A percentile compares a stretch with the other conserved stretches of the same genome.
Conservation (phyloP, 2,797 vertebrate genomes). For the Siniperca undulata region DNA sequence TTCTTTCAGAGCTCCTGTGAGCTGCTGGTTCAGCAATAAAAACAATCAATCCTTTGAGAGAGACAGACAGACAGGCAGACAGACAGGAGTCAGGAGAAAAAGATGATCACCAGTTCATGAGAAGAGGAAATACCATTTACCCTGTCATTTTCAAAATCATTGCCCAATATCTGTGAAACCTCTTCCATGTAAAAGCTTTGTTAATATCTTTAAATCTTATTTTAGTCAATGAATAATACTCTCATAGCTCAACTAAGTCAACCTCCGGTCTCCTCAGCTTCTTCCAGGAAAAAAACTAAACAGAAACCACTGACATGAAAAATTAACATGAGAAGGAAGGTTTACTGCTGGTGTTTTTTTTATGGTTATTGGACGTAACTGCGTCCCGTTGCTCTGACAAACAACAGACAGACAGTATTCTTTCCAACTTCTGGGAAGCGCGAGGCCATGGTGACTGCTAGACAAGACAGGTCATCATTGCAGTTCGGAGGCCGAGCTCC, state of each 20-base stretch:
- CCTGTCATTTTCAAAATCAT: slow-evolving; percentile 32
- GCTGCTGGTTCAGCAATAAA: slow-evolving; percentile 79
- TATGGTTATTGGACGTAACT: slow-evolving; percentile 30
- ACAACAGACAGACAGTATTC: slow-evolving; percentile 27
- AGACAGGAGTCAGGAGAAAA: slow-evolving; percentile 34
- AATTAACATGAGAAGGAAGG: slow-evolving; percentile 34
- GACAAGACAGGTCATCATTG: slow-evolving; percentile 54
- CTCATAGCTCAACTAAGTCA: slow-evolving; percentile 15
- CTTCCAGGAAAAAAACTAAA: slow-evolving; percentile 16
- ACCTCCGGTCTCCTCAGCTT: slow-evolving; percentile 6
- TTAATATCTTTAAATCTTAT: slow-evolving; percentile 33
- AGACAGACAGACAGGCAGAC: slow-evolving; percentile 45
- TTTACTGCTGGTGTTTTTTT: slow-evolving; percentile 37
- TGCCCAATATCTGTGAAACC: slow-evolving; percentile 9
- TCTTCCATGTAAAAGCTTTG: neutral
- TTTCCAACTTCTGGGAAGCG: slow-evolving; percentile 62
- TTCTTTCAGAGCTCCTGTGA: slow-evolving; percentile 64
- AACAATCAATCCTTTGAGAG: slow-evolving; percentile 82
- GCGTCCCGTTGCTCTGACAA: slow-evolving; percentile 30
- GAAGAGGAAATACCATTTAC: slow-evolving; percentile 22
- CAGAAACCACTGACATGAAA: slow-evolving; percentile 38
- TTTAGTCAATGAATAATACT: slow-evolving; percentile 38
- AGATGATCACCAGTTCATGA: slow-evolving; percentile 38
- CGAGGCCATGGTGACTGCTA: slow-evolving; percentile 27
- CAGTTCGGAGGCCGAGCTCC: slow-evolving; percentile 44